Percentiles rank a stretch among this genome's conserved stretches.
phyloP scores from a whole-genome alignment of 2,113 vertebrate species.

The Microtus oregoni region DNA sequence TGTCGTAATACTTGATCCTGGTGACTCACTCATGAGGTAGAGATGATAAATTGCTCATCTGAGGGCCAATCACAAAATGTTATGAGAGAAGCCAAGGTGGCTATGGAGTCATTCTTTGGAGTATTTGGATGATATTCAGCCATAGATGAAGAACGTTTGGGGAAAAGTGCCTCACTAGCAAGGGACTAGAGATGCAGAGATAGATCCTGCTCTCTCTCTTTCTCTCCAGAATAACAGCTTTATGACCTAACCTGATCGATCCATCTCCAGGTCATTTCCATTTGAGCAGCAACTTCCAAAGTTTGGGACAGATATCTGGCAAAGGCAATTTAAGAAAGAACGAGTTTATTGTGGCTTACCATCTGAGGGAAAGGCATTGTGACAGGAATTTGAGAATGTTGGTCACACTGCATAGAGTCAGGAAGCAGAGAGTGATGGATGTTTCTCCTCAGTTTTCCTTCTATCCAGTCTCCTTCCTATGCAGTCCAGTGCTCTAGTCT shows the following conservation, averaged over 20 bases:
- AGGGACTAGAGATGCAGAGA: not conserved
- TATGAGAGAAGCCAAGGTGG: constrained; percentile 73
- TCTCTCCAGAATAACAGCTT: not conserved
- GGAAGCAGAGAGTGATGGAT: not conserved
- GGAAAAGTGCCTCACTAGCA: not conserved
- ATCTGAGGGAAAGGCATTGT: not conserved
- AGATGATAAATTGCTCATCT: constrained; percentile 70
- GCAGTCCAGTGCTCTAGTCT: no score
- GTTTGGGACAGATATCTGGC: not conserved
- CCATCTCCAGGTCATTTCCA: not conserved
- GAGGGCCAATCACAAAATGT: constrained; percentile 67
- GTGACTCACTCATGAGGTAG: constrained; percentile 51
- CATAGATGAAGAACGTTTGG: not conserved
- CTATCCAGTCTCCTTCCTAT: not conserved
- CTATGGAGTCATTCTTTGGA: constrained; percentile 32
- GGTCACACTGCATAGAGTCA: not conserved
- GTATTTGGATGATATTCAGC: constrained; percentile 23
- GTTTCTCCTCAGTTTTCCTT: not conserved
- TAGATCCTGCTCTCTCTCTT: not conserved
- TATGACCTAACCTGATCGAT: not conserved
- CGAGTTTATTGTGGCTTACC: not conserved
- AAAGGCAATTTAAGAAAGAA: not conserved
- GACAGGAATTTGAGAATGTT: not conserved
- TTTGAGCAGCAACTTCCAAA: not conserved
- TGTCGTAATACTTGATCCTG: constrained; percentile 39